Base-by-base conservation (phyloP, 2,888 invertebrate species). In the Epistrophella euchroma region DNA sequence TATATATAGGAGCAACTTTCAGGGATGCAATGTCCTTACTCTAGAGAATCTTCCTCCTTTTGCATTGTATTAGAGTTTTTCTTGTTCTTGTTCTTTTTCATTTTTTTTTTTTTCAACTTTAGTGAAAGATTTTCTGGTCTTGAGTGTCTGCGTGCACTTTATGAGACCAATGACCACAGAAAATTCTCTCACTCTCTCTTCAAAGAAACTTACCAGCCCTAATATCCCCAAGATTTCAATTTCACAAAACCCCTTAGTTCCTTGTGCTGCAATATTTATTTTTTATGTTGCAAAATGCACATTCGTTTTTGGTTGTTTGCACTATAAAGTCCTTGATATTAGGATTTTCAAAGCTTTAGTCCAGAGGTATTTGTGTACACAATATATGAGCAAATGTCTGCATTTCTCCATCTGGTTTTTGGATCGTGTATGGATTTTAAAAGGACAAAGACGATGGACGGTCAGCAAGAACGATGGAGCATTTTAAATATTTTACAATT, bases 141-240 rank as follows among this genome's bases (percentile, higher is more conserved):
- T 62, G 70, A 79, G 75, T 85, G 81, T 81, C 76, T 80, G 80
- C 70, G 81, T 81, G 81, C 62, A 81, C 76, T 85, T 85, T 85
- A 85, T 80, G 85, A 73, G 85, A 77, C 85, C 85, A 80, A 77
- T 81, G 85, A 73, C 85, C 80, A 85, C 76, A 81, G 76, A 81
- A 77, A 81, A 73, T 55, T 76, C 76, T 80, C 68, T 80, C 13
- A 13, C 22, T 50, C 11, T 19, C 6, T 25, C 50, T 50, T 19
- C 77, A 32, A 58, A 2, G n/a, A 19, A 71, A 64, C 70, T 47
- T 70, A 2, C 4, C 19, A 66, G 50, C 45, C 70, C 28, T 55
- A 75, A 66, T 66, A 55, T 43, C 64, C 28, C 43, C 22, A 55
- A 64, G 68, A 68, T 68, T 68, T 68, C 68, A 68, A 68, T 68